These are phyloP conservation scores for Acrobeloides nanus DNA, from an alignment of 2,888 invertebrate genomes.

Conservation along the genomic window DNA sequence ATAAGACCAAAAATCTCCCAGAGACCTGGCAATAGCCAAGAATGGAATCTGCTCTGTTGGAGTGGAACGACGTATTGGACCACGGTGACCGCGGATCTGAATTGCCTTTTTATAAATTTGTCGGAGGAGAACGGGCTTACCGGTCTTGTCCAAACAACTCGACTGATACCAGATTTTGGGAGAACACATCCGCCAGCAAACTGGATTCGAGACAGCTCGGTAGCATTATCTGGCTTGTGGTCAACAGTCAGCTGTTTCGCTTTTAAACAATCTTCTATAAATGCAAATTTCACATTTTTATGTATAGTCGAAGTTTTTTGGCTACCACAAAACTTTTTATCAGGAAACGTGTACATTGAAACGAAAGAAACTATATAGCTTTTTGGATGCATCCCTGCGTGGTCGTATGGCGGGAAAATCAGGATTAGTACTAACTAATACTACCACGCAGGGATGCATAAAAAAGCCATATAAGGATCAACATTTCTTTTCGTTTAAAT, in stretches of 20 bases:
- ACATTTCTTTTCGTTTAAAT: too few species aligned
- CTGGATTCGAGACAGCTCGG: slow-evolving; percentile 75
- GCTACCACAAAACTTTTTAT: too few species aligned
- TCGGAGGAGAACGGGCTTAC: too few species aligned
- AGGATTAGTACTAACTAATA: too few species aligned
- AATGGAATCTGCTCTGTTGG: slow-evolving; percentile 88
- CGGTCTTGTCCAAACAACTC: slow-evolving; percentile 95
- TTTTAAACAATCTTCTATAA: slow-evolving; percentile 9
- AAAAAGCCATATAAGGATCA: too few species aligned
- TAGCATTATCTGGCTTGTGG: slow-evolving; percentile 84
- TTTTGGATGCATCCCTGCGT: too few species aligned
- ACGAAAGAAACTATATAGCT: background rate
- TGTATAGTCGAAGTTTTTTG: too few species aligned
- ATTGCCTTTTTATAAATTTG: too few species aligned
- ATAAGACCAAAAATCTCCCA: slow-evolving; percentile 94
- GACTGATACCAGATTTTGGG: slow-evolving; percentile 74
- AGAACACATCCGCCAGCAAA: slow-evolving; percentile 57
- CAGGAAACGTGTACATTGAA: background rate
- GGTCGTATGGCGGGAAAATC: too few species aligned
- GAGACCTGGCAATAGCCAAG: slow-evolving; percentile 85
- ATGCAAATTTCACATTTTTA: background rate
- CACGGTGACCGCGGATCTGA: slow-evolving; percentile 55
- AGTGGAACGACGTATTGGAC: slow-evolving; percentile 67
- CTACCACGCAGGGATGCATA: too few species aligned
- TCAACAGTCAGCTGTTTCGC: slow-evolving; percentile 67